Evolutionary conservation across 2,797 vertebrate genomes (phyloP).

Genomic region (Aeoliscus strigatus): DNA sequence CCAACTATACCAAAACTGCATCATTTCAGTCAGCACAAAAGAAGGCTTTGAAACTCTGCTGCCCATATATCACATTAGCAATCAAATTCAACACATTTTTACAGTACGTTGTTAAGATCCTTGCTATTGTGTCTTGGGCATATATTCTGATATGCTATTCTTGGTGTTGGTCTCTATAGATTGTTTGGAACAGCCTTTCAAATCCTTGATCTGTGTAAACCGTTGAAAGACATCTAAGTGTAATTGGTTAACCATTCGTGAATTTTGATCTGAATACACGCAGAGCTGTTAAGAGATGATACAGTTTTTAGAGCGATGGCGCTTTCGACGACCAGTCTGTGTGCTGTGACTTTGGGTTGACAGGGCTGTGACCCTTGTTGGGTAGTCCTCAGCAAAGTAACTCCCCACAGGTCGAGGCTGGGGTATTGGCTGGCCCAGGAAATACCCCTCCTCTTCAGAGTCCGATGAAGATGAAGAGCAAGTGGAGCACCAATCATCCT

Average conservation of each 20-base stretch:
- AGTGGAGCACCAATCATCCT: slow-evolving; percentile 89
- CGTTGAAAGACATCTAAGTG: slow-evolving; percentile 23
- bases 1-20: slow-evolving; percentile 13
- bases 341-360: slow-evolving; percentile 77
- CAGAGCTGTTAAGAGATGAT: slow-evolving; percentile 84
- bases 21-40: slow-evolving; percentile 7
- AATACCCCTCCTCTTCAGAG: slow-evolving; percentile 96
- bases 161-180: slow-evolving; percentile 8
- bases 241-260: slow-evolving; percentile 30
- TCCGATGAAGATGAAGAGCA: slow-evolving; percentile 93
- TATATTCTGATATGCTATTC: slow-evolving; percentile 38
- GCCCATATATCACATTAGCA: slow-evolving; percentile 36
- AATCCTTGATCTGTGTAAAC: slow-evolving; percentile 15
- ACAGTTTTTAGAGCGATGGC: slow-evolving; percentile 93
- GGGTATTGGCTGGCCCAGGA: slow-evolving; percentile 94
- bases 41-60: slow-evolving; percentile 18
- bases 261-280: slow-evolving; percentile 16
- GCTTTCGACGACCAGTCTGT: slow-evolving; percentile 87
- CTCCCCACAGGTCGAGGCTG: slow-evolving; percentile 79
- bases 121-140: slow-evolving; percentile 13
- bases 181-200: slow-evolving; percentile 13
- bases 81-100: slow-evolving; percentile 31
- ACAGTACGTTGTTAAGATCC: slow-evolving; percentile 5
- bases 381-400: slow-evolving; percentile 86
- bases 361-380: slow-evolving; percentile 79